Conservation (phyloP, 30 jellyfish, hydroid and myxozoan species). For the Chrysaora quinquecirrha region DNA sequence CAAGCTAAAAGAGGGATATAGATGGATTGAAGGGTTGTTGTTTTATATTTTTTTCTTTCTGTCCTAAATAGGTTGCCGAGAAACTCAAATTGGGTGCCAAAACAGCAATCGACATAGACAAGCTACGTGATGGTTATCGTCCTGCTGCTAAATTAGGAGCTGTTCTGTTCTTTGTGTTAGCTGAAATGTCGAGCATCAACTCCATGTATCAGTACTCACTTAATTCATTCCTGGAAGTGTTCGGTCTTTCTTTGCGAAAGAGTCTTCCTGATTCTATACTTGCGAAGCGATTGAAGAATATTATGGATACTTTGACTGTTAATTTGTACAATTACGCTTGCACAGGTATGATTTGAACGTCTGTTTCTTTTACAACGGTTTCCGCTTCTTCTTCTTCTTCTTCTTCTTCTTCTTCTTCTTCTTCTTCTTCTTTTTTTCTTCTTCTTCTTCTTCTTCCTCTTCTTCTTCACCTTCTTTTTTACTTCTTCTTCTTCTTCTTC, state of each 20-base stretch:
- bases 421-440: too few relatives aligned
- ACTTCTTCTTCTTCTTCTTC: too few relatives aligned
- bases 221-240: conserved; percentile 88
- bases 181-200: conserved; percentile 95
- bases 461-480: too few relatives aligned
- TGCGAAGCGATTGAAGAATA: conserved; percentile 85
- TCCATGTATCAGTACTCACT: conserved; percentile 96
- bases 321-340: conserved; percentile 96
- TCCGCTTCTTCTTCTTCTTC: too few relatives aligned
- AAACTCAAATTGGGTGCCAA: conserved; percentile 96
- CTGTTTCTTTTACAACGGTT: too few relatives aligned
- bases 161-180: conserved; percentile 91
- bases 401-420: too few relatives aligned
- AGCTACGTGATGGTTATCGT: conserved; percentile 95
- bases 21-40: too few relatives aligned
- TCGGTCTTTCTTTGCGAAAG: conserved; percentile 83
- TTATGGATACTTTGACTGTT: conserved; percentile 88
- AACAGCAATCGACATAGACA: conserved; percentile 95
- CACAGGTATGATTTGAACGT: conserved; percentile 77
- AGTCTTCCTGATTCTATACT: conserved; percentile 95
- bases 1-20: too few relatives aligned
- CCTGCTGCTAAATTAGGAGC: conserved; percentile 99
- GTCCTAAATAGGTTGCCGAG: conserved; percentile 82
- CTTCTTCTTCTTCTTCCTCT: too few relatives aligned
- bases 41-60: too few relatives aligned